A percentile compares a stretch with the other conserved stretches of the same genome.
Conservation (phyloP, 1,140 invertebrate species). For the Asobara japonica region DNA sequence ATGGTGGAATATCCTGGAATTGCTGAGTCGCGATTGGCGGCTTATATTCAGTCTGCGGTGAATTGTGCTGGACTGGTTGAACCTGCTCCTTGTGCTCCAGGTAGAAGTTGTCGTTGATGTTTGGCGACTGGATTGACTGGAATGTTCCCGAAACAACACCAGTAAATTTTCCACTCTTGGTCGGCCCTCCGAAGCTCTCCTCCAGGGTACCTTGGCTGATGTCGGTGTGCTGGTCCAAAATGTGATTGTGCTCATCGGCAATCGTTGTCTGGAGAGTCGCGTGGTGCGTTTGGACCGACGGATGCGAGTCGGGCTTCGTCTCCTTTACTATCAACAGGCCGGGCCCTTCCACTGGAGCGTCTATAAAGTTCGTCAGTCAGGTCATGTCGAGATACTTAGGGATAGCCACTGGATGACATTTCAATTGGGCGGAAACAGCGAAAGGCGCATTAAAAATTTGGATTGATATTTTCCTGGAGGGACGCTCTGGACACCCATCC, state of each 20-base stretch:
- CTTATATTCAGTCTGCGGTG: not conserved
- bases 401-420: no score
- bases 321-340: slow-evolving; percentile 10
- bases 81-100: not conserved
- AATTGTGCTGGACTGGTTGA: not conserved
- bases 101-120: not conserved
- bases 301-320: not conserved
- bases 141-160: not conserved
- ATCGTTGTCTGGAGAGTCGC: not conserved
- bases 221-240: not conserved
- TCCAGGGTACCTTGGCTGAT: not conserved
- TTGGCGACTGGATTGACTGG: not conserved
- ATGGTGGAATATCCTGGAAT: slow-evolving; percentile 2
- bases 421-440: no score
- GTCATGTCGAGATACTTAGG: no score
- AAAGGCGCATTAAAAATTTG: no score
- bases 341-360: slow-evolving; percentile 2
- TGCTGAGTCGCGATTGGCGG: not conserved
- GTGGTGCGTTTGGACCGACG: not conserved
- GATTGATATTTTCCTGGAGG: no score
- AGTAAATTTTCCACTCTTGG: not conserved
- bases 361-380: slow-evolving; percentile 33
- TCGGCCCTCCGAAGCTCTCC: not conserved
- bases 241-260: not conserved
- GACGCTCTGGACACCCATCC: no score